Evolutionary conservation across 2,113 vertebrate species (phyloP).

Genomic region (Clarias gariepinus): DNA sequence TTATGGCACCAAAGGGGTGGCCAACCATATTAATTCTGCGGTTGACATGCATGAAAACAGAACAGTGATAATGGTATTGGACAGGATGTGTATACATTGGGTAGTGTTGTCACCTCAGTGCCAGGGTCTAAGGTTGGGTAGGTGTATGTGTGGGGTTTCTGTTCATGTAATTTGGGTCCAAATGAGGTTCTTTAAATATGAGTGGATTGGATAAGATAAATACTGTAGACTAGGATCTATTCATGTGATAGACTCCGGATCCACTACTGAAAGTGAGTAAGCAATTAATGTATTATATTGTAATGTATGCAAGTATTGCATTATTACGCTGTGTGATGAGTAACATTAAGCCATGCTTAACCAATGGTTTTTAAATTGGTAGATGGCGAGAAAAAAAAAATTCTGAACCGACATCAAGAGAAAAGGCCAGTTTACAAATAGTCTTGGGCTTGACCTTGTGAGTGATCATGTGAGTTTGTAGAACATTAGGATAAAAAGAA

Average conservation of each 20-base stretch:
- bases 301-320: neutral
- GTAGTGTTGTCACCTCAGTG: neutral
- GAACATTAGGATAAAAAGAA: neutral
- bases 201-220: neutral
- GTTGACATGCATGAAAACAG: neutral
- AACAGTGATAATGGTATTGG: neutral
- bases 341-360: neutral
- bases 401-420: neutral
- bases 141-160: neutral
- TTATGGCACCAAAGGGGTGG: neutral
- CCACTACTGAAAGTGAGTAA: neutral
- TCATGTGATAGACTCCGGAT: neutral
- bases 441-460: neutral
- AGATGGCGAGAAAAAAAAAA: neutral
- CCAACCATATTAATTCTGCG: neutral
- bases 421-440: neutral
- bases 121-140: neutral
- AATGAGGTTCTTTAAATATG: neutral
- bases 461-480: neutral
- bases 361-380: neutral
- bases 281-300: neutral
- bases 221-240: neutral
- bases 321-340: neutral
- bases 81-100: neutral
- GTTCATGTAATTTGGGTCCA: neutral